phyloP scores from a whole-genome alignment of 2,888 invertebrate species.

The Pachliopta kotzebuea region DNA sequence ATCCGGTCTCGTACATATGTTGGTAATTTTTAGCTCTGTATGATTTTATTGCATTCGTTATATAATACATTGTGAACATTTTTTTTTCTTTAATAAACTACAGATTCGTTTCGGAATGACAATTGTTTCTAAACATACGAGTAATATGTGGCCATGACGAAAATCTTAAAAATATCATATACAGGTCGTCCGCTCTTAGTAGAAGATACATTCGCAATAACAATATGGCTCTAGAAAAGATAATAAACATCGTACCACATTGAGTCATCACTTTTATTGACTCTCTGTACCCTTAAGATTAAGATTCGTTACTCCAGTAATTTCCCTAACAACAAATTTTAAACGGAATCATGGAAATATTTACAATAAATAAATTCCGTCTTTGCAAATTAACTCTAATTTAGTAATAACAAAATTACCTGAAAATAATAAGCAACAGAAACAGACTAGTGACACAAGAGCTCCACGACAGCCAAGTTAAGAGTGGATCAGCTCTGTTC shows the following conservation, averaged over 20 bases:
- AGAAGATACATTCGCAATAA: too few relatives aligned
- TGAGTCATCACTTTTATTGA: too few relatives aligned
- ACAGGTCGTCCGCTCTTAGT: too few relatives aligned
- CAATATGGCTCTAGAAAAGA: too few relatives aligned
- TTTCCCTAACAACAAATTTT: too few relatives aligned
- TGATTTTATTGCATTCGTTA: background rate
- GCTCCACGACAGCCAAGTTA: slow-evolving; percentile 83
- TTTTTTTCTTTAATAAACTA: background rate
- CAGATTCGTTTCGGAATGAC: background rate
- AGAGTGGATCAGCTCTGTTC: slow-evolving; percentile 78
- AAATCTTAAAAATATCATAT: too few relatives aligned
- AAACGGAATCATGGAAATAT: too few relatives aligned
- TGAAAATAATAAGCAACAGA: slow-evolving; percentile 82
- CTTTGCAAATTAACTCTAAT: background rate
- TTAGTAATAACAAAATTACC: slow-evolving; percentile 48
- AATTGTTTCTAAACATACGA: background rate
- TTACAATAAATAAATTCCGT: background rate
- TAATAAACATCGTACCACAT: too few relatives aligned
- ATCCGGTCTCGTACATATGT: slow-evolving; percentile 84
- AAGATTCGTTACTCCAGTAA: too few relatives aligned
- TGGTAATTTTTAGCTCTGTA: slow-evolving; percentile 86
- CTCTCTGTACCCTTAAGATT: too few relatives aligned
- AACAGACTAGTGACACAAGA: slow-evolving; percentile 83
- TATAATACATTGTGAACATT: too few relatives aligned
- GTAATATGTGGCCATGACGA: background rate